Base-by-base conservation (phyloP, 2,113 vertebrate species). In the Notiomystis cincta region DNA sequence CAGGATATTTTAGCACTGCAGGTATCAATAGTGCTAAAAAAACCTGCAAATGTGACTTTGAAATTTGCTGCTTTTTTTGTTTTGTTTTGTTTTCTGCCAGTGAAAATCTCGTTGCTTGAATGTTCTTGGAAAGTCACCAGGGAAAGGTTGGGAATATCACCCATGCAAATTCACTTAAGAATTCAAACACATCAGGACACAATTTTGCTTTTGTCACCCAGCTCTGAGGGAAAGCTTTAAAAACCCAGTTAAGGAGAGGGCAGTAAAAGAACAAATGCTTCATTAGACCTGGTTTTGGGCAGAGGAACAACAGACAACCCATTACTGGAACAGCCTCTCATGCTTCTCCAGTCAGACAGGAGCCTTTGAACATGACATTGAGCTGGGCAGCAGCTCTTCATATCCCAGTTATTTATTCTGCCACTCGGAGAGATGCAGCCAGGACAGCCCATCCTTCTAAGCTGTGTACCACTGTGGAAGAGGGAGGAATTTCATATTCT, bases 161-260 rank as follows among this genome's bases (percentile, higher is more conserved):
- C 89, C 87, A 82, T 91, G 84, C 42, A 94, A 91, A 96, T 80
- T 93, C 95, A 66, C 81, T 94, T 84, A 72, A 87, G 78, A 87
- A 94, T 90, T 93, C 93, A 94, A 94, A 92, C 72, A 65, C 93
- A 88, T 85, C 66, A 73, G 66, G 89, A 84, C 78, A 62, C 57
- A 66, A n/a, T 89, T 95, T 94, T 93, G 72, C 61, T 97, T 93
- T 94, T 94, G 87, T 90, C 91, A 83, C 91, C 77, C 82, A 88
- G 73, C n/a, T 69, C 77, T 28, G 62, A 51, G 88, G 77, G 38
- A 66, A 80, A 77, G 78, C 73, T 82, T 78, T 45, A 24, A 78
- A 87, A 70, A 38, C 23, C 7, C 73, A 65, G 66, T 65, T 65
- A 58, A 28, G 51, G 40, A 91, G 76, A 91, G 87, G 86, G 88